Conservation (phyloP, 2,113 vertebrate species). For the Apodemus sylvaticus region DNA sequence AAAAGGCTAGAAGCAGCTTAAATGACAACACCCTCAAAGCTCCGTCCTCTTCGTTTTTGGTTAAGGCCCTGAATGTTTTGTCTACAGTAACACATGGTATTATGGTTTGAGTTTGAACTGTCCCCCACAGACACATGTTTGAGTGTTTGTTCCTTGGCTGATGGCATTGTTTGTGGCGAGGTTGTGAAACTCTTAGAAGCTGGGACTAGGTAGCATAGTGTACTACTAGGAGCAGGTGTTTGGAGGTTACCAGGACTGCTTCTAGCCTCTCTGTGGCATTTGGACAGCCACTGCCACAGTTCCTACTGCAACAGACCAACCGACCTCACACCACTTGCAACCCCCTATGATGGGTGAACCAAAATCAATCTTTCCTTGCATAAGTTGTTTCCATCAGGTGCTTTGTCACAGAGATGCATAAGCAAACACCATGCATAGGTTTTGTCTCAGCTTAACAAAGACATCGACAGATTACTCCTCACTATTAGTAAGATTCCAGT, state of each 20-base stretch:
- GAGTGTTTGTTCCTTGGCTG: background rate
- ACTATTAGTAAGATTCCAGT: background rate
- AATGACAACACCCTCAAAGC: background rate
- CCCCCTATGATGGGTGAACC: background rate
- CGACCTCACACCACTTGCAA: background rate
- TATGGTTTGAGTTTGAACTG: background rate
- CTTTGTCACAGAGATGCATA: background rate
- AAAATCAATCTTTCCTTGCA: background rate
- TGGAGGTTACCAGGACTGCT: background rate
- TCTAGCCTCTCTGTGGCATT: background rate
- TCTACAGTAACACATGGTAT: background rate
- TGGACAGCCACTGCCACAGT: background rate
- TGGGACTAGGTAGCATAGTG: background rate
- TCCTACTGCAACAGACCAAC: background rate
- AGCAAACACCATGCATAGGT: background rate
- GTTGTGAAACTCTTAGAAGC: background rate
- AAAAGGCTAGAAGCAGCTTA: background rate
- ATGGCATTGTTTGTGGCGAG: background rate
- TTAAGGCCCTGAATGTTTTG: background rate
- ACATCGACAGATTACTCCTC: background rate
- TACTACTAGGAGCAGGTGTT: background rate
- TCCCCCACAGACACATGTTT: background rate
- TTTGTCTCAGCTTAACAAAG: background rate
- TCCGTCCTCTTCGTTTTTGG: background rate
- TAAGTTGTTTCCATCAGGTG: background rate